Evolutionary conservation across 2,113 vertebrate genomes (phyloP).

Genomic region (Nycticryphes semicollaris): DNA sequence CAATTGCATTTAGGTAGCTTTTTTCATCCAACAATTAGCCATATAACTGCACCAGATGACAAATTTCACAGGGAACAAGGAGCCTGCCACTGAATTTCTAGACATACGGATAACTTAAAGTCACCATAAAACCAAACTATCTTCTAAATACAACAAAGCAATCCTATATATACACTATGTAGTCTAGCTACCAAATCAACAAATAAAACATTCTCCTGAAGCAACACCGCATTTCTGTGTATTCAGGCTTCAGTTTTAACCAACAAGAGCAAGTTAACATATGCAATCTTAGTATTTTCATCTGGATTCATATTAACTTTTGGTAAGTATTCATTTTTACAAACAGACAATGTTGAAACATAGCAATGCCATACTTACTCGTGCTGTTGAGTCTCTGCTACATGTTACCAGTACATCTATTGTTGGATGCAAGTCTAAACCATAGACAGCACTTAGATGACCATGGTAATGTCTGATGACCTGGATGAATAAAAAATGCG

Average conservation of each 20-base stretch:
- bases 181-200: neutral
- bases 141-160: neutral
- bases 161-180: neutral
- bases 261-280: neutral
- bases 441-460: constrained; percentile 95
- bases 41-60: neutral
- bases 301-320: neutral
- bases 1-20: neutral
- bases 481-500: constrained; percentile 56
- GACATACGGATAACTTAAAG: neutral
- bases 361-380: constrained; percentile 74
- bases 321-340: neutral
- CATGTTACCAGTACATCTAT: constrained; percentile 96
- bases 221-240: neutral
- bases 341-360: neutral
- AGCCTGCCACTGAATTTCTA: neutral
- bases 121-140: neutral
- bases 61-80: neutral
- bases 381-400: constrained; percentile 93
- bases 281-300: neutral
- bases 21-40: neutral
- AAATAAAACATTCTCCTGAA: neutral
- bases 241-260: neutral
- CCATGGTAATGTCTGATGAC: constrained; percentile 98
- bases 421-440: constrained; percentile 93